Conservation (phyloP, 2,113 vertebrate species). For the Myocastor coypus region DNA sequence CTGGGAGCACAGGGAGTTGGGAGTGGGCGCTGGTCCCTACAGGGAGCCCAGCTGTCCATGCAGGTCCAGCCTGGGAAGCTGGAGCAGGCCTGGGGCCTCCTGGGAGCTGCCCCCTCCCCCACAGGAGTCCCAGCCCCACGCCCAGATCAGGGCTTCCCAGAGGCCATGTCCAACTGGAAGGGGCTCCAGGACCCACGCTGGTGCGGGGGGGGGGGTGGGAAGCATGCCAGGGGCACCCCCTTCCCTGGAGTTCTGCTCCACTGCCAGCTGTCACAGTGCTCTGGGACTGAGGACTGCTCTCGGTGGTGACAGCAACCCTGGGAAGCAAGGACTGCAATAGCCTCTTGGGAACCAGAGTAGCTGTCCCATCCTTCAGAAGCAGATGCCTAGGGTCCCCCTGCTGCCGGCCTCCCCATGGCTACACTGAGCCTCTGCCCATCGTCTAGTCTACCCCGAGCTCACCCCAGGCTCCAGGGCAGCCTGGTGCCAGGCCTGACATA, state of each 20-base stretch:
- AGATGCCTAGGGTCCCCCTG: fast-evolving
- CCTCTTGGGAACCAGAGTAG: neutral
- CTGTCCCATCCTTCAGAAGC: neutral
- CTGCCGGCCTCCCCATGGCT: neutral
- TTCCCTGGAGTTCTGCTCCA: neutral
- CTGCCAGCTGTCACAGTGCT: no score
- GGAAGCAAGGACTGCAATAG: neutral
- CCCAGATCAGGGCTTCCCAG: neutral
- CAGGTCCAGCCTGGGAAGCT: fast-evolving
- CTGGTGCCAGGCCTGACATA: neutral
- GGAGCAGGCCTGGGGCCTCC: neutral
- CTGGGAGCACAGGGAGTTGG: fast-evolving
- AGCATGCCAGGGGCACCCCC: neutral
- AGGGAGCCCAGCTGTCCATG: neutral
- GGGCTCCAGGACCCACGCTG: neutral
- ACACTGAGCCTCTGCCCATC: neutral
- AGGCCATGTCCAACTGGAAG: neutral
- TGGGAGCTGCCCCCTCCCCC: neutral
- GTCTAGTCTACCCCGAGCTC: fast-evolving
- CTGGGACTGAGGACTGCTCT: neutral
- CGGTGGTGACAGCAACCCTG: fast-evolving
- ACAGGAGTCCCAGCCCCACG: neutral
- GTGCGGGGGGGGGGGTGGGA: fast-evolving
- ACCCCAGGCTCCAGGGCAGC: neutral
- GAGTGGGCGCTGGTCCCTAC: neutral